phyloP scores from a whole-genome alignment of 2,888 invertebrate genomes.

The Apodemia mormo region DNA sequence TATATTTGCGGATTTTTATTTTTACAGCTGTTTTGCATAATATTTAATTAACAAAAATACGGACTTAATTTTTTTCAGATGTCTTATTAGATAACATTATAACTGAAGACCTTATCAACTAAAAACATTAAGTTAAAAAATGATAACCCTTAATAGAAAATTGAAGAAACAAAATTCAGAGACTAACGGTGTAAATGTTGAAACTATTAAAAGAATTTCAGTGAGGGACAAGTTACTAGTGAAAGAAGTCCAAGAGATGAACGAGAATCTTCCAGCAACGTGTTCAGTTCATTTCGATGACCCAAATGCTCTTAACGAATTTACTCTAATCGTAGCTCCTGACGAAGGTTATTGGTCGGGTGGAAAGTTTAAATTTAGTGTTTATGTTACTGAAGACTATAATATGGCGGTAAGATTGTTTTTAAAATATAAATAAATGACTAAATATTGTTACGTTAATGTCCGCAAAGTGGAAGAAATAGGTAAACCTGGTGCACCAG shows the following conservation, averaged over 20 bases:
- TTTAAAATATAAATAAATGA: neutral
- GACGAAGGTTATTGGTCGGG: constrained; percentile 95
- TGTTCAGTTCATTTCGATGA: constrained; percentile 91
- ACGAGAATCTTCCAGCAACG: constrained; percentile 89
- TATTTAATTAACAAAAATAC: neutral
- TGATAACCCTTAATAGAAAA: constrained; percentile 89
- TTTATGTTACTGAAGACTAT: constrained; percentile 95
- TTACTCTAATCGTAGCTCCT: constrained; percentile 88
- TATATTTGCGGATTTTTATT: neutral
- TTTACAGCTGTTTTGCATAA: constrained; percentile 1
- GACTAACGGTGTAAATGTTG: constrained; percentile 62
- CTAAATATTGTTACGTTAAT: too few relatives aligned
- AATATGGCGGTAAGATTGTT: constrained; percentile 92
- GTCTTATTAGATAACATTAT: neutral
- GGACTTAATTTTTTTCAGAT: neutral
- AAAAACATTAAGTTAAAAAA: constrained; percentile 50
- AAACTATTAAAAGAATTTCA: constrained; percentile 83
- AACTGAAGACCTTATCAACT: neutral
- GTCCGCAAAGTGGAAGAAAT: too few relatives aligned
- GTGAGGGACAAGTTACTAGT: constrained; percentile 89
- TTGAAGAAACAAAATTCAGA: constrained; percentile 84
- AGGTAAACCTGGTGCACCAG: too few relatives aligned
- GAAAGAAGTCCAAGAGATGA: constrained; percentile 93
- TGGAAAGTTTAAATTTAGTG: constrained; percentile 92
- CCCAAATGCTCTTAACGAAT: constrained; percentile 90